These are phyloP conservation scores for Aphis gossypii DNA, from an alignment of 1,140 invertebrate species.

Conservation along the genomic window DNA sequence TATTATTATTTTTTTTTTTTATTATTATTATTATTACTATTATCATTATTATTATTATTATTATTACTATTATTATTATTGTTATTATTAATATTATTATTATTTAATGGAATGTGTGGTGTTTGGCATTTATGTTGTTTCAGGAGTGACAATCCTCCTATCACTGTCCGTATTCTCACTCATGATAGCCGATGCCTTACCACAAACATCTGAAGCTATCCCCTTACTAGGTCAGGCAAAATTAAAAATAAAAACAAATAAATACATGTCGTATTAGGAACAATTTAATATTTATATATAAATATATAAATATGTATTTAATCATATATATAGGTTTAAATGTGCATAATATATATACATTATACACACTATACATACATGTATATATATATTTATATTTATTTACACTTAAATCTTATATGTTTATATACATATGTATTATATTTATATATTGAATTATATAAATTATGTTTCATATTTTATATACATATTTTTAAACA, in stretches of 20 bases:
- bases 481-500: conserved; percentile 27
- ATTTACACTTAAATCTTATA: neutral
- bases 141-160: conserved; percentile 78
- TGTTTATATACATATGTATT: conserved; percentile 24
- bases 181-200: conserved; percentile 73
- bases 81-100: conserved; percentile 46
- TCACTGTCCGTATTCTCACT: conserved; percentile 79
- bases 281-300: conserved; percentile 43
- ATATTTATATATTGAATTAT: conserved; percentile 16
- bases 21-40: conserved; percentile 33
- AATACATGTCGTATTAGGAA: conserved; percentile 48
- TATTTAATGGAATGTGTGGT: conserved; percentile 57
- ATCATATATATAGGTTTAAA: neutral
- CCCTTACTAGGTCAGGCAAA: conserved; percentile 72
- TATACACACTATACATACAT: neutral
- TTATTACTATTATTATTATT: conserved; percentile 41
- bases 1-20: conserved; percentile 40
- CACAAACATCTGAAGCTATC: conserved; percentile 75
- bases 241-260: conserved; percentile 58
- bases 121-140: conserved; percentile 62
- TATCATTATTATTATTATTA: conserved; percentile 27
- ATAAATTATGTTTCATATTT: conserved; percentile 33
- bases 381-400: neutral
- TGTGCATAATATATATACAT: neutral
- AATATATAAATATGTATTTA: conserved; percentile 20